Conservation (phyloP, 1,140 invertebrate species). For the Nasonia giraulti region DNA sequence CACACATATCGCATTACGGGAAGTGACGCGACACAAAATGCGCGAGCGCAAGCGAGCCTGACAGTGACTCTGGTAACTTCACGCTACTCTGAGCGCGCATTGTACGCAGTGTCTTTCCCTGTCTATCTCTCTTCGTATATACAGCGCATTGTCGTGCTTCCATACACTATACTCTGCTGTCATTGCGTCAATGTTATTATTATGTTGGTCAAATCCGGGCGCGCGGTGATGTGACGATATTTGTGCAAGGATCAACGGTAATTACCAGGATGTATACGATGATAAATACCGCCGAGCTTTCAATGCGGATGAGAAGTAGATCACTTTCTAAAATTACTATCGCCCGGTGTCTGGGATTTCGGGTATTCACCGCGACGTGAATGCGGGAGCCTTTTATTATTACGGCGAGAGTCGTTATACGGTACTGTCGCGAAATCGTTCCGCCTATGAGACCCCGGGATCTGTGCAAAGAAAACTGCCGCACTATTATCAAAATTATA, state of each 20-base stretch:
- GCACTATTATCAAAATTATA: no score
- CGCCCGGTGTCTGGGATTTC: neutral
- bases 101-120: neutral
- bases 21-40: constrained; percentile 65
- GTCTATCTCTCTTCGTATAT: no score
- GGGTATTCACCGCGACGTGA: neutral
- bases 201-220: constrained; percentile 30
- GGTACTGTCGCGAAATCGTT: neutral
- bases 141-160: no score
- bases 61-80: constrained; percentile 39
- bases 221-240: neutral
- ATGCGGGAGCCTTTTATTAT: neutral
- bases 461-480: no score
- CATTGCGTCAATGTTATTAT: constrained; percentile 42
- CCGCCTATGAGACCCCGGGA: no score
- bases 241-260: constrained; percentile 16
- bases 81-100: neutral
- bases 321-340: neutral
- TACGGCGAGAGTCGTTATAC: neutral
- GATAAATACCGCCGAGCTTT: neutral
- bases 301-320: neutral
- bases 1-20: constrained; percentile 65
- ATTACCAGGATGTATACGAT: neutral
- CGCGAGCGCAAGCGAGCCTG: neutral
- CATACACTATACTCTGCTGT: neutral